A percentile compares a stretch with the other conserved stretches of the same genome.
phyloP scores from a whole-genome alignment of 2,888 invertebrate genomes.

The Andrena hattorfiana region DNA sequence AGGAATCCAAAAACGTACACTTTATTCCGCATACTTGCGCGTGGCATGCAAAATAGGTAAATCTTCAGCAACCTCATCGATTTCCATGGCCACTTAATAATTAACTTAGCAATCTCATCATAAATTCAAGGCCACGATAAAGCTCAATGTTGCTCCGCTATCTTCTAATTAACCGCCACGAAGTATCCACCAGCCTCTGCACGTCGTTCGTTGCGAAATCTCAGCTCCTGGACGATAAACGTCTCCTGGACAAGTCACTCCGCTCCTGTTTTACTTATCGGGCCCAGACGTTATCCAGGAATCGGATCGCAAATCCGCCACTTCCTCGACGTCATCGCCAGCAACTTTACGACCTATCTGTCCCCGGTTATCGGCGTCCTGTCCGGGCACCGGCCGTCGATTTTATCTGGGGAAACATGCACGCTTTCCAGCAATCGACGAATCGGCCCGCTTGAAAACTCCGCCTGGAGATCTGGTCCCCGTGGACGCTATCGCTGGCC shows the following conservation, averaged over 20 bases:
- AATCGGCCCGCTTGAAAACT: constrained; percentile 28
- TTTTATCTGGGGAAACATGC: constrained; percentile 52
- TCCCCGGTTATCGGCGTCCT: constrained; percentile 50
- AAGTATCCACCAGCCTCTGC: constrained; percentile 14
- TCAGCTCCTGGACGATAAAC: neutral
- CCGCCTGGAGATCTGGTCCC: constrained; percentile 6
- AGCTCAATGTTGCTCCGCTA: neutral
- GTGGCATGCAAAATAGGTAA: too few species aligned
- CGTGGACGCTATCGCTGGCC: constrained; percentile 12
- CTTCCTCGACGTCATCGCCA: constrained; percentile 27
- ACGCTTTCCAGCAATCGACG: constrained; percentile 20
- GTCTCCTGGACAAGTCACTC: constrained; percentile 11
- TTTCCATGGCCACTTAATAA: neutral
- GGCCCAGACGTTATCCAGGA: constrained; percentile 31
- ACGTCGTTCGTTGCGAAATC: neutral
- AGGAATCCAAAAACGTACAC: too few species aligned
- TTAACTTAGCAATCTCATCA: neutral
- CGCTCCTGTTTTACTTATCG: constrained; percentile 29
- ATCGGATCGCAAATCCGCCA: constrained; percentile 32
- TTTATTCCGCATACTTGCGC: too few species aligned
- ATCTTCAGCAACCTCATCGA: too few species aligned
- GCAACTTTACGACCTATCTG: constrained; percentile 41
- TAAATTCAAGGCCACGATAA: neutral
- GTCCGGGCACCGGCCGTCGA: constrained; percentile 35
- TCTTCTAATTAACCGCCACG: neutral